phyloP scores from a whole-genome alignment of 2,888 invertebrate species.

The Athalia rosae region DNA sequence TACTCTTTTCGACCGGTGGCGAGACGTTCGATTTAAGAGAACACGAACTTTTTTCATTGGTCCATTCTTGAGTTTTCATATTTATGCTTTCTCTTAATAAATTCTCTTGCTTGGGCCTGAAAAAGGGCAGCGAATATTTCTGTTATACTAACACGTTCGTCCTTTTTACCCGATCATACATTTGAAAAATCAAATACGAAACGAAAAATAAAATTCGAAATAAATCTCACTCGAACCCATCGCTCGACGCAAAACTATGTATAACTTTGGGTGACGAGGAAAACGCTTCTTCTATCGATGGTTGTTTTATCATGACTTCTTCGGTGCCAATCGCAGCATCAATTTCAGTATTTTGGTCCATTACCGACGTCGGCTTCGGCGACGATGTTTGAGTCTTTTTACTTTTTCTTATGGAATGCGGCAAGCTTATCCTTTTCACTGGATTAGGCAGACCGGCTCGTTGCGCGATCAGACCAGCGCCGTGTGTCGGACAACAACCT shows the following conservation, averaged over 20 bases:
- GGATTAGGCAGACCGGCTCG: constrained; percentile 52
- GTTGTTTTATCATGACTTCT: not conserved
- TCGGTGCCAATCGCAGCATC: constrained; percentile 8
- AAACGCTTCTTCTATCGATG: not conserved
- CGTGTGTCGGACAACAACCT: constrained; percentile 53
- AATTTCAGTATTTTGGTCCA: constrained; percentile 34
- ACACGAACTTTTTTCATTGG: too few species aligned
- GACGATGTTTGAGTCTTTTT: constrained; percentile 57
- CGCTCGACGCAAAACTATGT: not conserved
- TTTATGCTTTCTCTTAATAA: not conserved
- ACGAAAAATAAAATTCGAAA: too few species aligned
- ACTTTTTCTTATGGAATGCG: constrained; percentile 52
- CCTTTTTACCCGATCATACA: too few species aligned
- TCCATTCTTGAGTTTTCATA: not conserved
- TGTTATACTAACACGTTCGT: too few species aligned
- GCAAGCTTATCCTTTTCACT: constrained; percentile 53
- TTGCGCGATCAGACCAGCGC: constrained; percentile 50
- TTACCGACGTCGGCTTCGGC: not conserved
- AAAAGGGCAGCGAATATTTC: not conserved
- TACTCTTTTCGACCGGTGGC: too few species aligned
- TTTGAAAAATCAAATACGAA: not conserved
- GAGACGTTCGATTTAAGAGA: too few species aligned
- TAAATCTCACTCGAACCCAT: not conserved
- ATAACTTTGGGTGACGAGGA: not conserved
- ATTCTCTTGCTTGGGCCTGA: not conserved